Percentiles rank a stretch among this genome's conserved stretches.
Conservation (phyloP, 1,140 invertebrate genomes). For the Pteromalus puparum region DNA sequence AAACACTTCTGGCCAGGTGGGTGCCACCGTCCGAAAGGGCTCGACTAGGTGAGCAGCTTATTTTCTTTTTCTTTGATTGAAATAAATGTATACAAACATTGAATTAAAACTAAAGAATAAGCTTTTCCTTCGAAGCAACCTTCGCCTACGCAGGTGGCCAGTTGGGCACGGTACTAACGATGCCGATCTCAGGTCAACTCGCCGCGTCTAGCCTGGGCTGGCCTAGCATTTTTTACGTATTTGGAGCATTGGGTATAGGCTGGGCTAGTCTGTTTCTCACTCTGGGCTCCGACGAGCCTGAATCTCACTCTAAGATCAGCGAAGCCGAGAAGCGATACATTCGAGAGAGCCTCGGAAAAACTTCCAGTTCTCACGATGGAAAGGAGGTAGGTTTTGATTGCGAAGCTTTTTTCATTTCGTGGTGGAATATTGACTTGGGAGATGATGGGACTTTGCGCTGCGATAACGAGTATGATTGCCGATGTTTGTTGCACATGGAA, state of each 20-base stretch:
- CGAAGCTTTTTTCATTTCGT: too few species aligned
- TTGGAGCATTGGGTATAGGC: constrained; percentile 79
- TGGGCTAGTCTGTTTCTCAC: constrained; percentile 81
- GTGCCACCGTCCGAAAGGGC: constrained; percentile 72
- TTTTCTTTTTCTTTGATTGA: background rate
- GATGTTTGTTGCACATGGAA: too few species aligned
- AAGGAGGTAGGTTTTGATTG: background rate
- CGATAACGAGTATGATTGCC: too few species aligned
- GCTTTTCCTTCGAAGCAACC: constrained; percentile 58
- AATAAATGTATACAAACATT: background rate
- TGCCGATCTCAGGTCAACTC: constrained; percentile 82
- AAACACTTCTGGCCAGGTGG: constrained; percentile 81
- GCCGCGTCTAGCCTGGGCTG: constrained; percentile 81
- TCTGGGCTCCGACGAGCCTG: constrained; percentile 81
- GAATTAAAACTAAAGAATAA: background rate
- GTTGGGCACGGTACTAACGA: constrained; percentile 84
- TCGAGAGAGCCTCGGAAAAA: constrained; percentile 19
- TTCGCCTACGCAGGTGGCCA: constrained; percentile 76
- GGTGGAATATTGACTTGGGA: background rate
- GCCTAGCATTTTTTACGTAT: constrained; percentile 87
- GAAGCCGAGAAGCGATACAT: constrained; percentile 80
- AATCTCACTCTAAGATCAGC: constrained; percentile 77
- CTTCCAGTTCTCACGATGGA: background rate
- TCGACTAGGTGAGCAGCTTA: constrained; percentile 64
- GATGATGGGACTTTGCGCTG: background rate